Evolutionary conservation across 2,797 vertebrate genomes (phyloP).

Genomic region (Etheostoma perlongum): DNA sequence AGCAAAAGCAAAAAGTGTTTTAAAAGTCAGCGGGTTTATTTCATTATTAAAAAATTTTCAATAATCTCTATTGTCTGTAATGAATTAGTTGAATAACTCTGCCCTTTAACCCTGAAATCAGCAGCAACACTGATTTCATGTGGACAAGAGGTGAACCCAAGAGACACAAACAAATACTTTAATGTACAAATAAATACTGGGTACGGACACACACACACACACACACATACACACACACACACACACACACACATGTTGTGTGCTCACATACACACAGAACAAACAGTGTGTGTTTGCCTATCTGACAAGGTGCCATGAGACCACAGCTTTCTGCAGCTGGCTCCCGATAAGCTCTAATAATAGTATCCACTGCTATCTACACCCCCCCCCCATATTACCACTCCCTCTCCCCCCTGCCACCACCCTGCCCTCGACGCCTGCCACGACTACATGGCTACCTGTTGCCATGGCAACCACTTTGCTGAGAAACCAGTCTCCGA

Average conservation of each 20-base stretch:
- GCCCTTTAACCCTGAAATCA: conserved; percentile 18
- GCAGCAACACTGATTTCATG: neutral
- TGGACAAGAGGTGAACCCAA: neutral
- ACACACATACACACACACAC: neutral
- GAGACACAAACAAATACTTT: conserved; percentile 11
- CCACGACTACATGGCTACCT: conserved; percentile 81
- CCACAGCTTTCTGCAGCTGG: conserved; percentile 68
- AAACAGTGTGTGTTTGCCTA: conserved; percentile 57
- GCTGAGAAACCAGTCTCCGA: conserved; percentile 62
- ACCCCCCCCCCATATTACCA: conserved; percentile 13
- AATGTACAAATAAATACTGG: neutral
- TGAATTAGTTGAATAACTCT: neutral
- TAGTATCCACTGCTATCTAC: conserved; percentile 70
- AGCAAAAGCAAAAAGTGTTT: too few species aligned
- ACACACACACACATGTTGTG: neutral
- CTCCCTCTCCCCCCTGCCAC: conserved; percentile 37
- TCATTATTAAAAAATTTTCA: neutral
- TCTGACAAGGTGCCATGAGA: conserved; percentile 68
- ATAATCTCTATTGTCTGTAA: too few species aligned
- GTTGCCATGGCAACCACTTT: conserved; percentile 84
- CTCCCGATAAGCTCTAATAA: conserved; percentile 84
- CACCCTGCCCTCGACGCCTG: conserved; percentile 69
- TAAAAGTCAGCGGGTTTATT: too few species aligned
- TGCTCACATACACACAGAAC: conserved; percentile 34
- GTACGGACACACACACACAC: neutral